These are phyloP conservation scores for Whitmania pigra DNA, from an alignment of 1,140 invertebrate genomes.

Conservation along the genomic window DNA sequence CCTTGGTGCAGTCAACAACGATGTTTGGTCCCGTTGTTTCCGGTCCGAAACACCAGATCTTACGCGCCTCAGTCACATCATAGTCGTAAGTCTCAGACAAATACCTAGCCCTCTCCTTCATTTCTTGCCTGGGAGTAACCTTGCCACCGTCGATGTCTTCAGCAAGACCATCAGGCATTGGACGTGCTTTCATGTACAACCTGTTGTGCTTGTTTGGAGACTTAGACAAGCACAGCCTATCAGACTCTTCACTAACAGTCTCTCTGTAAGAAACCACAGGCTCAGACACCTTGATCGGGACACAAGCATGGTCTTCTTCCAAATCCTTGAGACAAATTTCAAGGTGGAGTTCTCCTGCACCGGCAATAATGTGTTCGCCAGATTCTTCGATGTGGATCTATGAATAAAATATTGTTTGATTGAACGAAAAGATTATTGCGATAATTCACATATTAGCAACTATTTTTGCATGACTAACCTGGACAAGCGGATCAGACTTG, in stretches of 20 bases:
- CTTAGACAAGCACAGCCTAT: constrained; percentile 91
- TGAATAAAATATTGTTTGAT: not conserved
- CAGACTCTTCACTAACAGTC: constrained; percentile 86
- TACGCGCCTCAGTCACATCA: constrained; percentile 91
- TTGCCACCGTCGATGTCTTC: constrained; percentile 90
- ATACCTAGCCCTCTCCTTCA: constrained; percentile 84
- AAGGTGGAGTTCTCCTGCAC: constrained; percentile 96
- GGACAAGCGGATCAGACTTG: constrained; percentile 16
- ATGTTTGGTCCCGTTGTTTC: constrained; percentile 96
- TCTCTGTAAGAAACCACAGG: constrained; percentile 97
- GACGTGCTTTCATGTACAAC: constrained; percentile 87
- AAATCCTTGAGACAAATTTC: constrained; percentile 99
- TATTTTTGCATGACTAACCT: not conserved
- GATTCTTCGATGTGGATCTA: constrained; percentile 71
- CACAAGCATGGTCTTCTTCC: constrained; percentile 98
- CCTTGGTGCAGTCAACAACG: constrained; percentile 93
- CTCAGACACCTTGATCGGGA: constrained; percentile 73
- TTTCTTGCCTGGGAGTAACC: constrained; percentile 86
- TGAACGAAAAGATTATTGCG: not conserved
- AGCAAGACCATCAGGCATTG: constrained; percentile 86
- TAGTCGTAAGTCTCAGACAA: constrained; percentile 89
- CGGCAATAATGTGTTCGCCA: constrained; percentile 97
- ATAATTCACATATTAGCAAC: not conserved
- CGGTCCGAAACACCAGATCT: constrained; percentile 99
- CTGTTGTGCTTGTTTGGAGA: constrained; percentile 99